A percentile compares a stretch with the other conserved stretches of the same genome.
These are phyloP conservation scores for Bhutanitis thaidina DNA, from an alignment of 2,888 invertebrate genomes.

Conservation along the genomic window DNA sequence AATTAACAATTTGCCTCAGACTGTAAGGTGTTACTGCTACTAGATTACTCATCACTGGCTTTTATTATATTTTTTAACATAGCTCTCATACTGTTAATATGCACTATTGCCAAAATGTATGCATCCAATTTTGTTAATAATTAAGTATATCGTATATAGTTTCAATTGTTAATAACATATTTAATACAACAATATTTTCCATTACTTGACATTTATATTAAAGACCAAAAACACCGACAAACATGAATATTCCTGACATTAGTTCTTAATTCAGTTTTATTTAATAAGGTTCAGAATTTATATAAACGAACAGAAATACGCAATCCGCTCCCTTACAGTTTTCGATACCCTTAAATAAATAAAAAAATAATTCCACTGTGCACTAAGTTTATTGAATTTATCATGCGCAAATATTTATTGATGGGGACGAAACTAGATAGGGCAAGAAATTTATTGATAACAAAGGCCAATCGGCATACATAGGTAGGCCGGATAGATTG, in stretches of 20 bases:
- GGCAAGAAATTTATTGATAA: conserved; percentile 75
- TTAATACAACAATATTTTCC: no score
- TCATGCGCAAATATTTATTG: conserved; percentile 79
- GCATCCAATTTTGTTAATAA: no score
- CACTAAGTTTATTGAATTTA: conserved; percentile 70
- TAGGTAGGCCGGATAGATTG: conserved; percentile 67
- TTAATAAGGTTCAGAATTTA: no score
- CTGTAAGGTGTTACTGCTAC: conserved; percentile 39
- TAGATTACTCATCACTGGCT: conserved; percentile 21
- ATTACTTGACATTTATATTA: no score
- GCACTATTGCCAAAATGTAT: no score
- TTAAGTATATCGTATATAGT: no score
- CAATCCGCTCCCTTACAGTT: conserved; percentile 4
- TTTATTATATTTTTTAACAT: no score
- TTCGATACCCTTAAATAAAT: conserved; percentile 36
- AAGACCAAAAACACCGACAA: no score
- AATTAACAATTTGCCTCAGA: conserved; percentile 59
- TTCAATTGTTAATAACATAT: no score
- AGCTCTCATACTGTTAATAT: no score
- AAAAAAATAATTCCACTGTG: conserved; percentile 53
- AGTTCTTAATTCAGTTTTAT: no score
- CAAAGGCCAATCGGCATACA: conserved; percentile 47
- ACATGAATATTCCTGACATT: no score
- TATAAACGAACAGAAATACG: background rate
- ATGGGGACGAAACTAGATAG: conserved; percentile 70